Base-by-base conservation (phyloP, 1,140 invertebrate genomes). In the Melitaea cinxia region DNA sequence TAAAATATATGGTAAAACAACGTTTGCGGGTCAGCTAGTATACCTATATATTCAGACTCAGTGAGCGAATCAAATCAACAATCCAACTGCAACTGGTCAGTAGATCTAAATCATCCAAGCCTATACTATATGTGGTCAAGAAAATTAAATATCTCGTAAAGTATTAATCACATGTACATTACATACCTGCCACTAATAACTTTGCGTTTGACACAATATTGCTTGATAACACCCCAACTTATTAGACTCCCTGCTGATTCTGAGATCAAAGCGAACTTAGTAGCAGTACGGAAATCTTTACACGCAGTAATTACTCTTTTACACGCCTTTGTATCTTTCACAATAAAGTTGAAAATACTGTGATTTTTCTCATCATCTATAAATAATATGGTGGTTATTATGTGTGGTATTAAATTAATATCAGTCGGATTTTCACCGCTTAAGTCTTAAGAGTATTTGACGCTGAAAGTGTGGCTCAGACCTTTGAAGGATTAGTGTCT, bases 331-430 rank as follows among this genome's bases (percentile, higher is more conserved):
- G 69, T 62, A 3, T 1, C n/a, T 14, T 28, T 33, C 0, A 5
- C 0, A 19, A 65, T 73, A 75, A 28, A 50, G 57, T 45, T 65
- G 5, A 60, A 62, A 65, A 45, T 53, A n/a, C 7, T 12, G 68
- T n/a, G 60, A 56, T 62, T 47, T 49, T 15, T 28, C 64, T 24
- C 5, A 15, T 4, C 12, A 0, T 37, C 35, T 33, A 15, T n/a
- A 5, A 37, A 37, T 37, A 37, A 37, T 37, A n/a, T n/a, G 35
- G 63, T 63, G n/a, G 37, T 17, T 39, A 55, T 59, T 35, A 47
- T 65, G 66, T 66, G 74, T 62, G 74, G 73, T 77, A 75, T 73
- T 70, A 75, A 81, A 82, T 84, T 82, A 84, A 82, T 82, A 85
- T 80, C 74, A 70, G 68, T 61, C 72, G 73, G 77, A 73, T 82